These are phyloP conservation scores for Camelus dromedarius DNA, from an alignment of 2,113 vertebrate genomes.

Conservation along the genomic window DNA sequence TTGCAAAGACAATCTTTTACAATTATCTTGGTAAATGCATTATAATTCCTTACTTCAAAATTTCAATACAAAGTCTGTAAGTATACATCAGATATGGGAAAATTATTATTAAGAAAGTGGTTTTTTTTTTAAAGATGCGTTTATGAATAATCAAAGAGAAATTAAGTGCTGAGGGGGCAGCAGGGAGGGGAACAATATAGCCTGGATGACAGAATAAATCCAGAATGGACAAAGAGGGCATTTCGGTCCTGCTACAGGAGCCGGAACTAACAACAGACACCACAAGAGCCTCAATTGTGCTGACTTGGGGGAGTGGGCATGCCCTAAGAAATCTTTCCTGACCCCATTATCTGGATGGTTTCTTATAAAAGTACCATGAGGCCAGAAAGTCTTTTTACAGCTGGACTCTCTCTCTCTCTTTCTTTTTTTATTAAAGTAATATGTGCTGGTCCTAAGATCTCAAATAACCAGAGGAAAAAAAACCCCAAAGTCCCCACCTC, in stretches of 20 bases:
- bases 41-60: not conserved
- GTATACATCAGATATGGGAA: conserved; percentile 12
- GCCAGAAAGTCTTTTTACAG: not conserved
- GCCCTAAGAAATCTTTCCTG: not conserved
- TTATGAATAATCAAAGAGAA: not conserved
- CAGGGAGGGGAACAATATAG: not conserved
- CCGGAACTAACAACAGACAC: not conserved
- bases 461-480: not conserved
- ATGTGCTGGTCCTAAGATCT: not conserved
- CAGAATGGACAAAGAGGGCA: not conserved
- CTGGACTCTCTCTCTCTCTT: not conserved
- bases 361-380: not conserved
- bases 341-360: not conserved
- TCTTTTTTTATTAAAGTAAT: not conserved
- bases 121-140: not conserved
- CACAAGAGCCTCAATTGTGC: not conserved
- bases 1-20: conserved; percentile 35
- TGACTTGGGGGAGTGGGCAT: fast-evolving
- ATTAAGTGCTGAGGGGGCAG: not conserved
- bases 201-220: not conserved
- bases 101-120: conserved; percentile 6
- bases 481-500: fast-evolving
- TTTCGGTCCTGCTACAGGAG: not conserved
- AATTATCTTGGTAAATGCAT: not conserved
- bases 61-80: not conserved